A percentile compares a stretch with the other conserved stretches of the same genome.
Evolutionary conservation across 1,140 invertebrate genomes (phyloP).

Genomic region (Choristoneura fumiferana): DNA sequence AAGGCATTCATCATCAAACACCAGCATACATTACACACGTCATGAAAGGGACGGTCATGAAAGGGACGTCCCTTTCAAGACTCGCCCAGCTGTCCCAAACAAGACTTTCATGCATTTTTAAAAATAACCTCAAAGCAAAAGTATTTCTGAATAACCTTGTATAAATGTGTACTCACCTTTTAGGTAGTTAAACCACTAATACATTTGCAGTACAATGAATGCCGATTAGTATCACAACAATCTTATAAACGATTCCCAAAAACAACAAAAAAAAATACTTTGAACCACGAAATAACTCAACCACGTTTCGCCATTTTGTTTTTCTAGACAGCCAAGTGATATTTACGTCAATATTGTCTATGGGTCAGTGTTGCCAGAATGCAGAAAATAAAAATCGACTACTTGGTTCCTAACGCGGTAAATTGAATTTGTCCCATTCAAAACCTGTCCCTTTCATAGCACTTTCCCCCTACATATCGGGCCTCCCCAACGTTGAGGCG

Average conservation of each 20-base stretch:
- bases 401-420: not conserved
- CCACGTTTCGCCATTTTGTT: too few species aligned
- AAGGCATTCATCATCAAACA: not conserved
- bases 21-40: not conserved
- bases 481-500: too few species aligned
- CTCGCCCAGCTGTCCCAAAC: not conserved
- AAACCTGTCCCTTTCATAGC: not conserved
- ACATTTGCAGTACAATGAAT: not conserved
- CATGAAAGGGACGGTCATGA: too few species aligned
- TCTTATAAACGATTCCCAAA: too few species aligned
- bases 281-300: too few species aligned
- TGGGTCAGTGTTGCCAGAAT: not conserved
- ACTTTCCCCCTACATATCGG: not conserved
- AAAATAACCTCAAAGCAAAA: slow-evolving; percentile 4
- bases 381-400: slow-evolving; percentile 1
- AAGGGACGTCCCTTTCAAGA: not conserved
- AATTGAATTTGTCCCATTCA: not conserved
- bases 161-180: not conserved
- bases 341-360: slow-evolving; percentile 1
- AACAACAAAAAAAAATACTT: too few species aligned
- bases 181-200: not conserved
- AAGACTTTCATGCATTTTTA: slow-evolving; percentile 1
- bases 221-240: too few species aligned
- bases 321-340: too few species aligned
- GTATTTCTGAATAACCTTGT: not conserved